Base-by-base conservation (phyloP, 2,113 vertebrate species). In the Centrocercus urophasianus region DNA sequence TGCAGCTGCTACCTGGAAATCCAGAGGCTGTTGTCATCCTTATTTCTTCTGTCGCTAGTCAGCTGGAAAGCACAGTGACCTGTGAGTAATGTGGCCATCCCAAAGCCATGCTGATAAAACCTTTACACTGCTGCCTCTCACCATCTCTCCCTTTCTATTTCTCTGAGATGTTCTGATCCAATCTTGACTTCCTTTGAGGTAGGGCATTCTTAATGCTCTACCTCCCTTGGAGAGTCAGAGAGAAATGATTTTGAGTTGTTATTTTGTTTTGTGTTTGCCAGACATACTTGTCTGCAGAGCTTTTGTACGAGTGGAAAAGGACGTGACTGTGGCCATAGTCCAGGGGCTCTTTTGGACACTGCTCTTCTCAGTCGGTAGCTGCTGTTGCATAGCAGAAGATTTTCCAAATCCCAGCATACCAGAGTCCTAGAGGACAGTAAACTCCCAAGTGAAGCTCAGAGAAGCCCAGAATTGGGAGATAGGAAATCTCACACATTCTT, bases 61-160 rank as follows among this genome's bases (percentile, higher is more conserved):
- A 97, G 59, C 92, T 95, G 86, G 92, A 96, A 95, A 93, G 70
- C 70, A 86, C 80, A 69, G 70, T 93, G 95, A 96, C 93, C 95
- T 93, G 9, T 79, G 77, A 96, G 86, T 94, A 94, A 97, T 76
- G 83, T 84, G 95, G 93, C 89, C 95, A 70, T 93, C 74, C 69
- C 77, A 93, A 94, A 20, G 76, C 50, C 90, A 93, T 79, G 80
- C 93, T 96, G 95, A 83, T 92, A 82, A 91, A 97, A 95, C 88
- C 95, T 94, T 95, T 90, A 69, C 70, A 45, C 85, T 83, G 32
- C 83, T 2, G 8, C 54, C 59, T 90, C 76, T 89, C 93, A 74
- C 91, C 73, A 50, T 73, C 80, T 59, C 80, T 96, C n/a, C 48
- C 42, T 90, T 86, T 88, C 88, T 86, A 1, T 78, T 70, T 93